Percentiles rank a stretch among this genome's conserved stretches.
Conservation (phyloP, 64 coral and sea anemone species). For the Pocillopora damicornis region DNA sequence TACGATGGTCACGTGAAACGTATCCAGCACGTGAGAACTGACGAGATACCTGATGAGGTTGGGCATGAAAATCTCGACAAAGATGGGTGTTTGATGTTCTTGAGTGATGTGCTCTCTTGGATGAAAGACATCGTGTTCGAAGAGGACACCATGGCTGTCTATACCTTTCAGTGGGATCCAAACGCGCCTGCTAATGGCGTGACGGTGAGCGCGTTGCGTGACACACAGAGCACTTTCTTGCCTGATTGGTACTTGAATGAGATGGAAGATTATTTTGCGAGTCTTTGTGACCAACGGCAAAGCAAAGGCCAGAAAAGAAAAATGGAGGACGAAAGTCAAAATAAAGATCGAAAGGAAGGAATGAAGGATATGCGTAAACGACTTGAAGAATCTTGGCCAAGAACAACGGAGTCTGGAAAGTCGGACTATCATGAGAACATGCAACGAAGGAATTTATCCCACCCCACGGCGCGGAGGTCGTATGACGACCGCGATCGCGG, state of each 20-base stretch:
- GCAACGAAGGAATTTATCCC: too few species aligned
- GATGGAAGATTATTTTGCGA: slow-evolving; percentile 15
- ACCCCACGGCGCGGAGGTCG: too few species aligned
- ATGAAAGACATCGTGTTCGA: not conserved
- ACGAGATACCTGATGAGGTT: slow-evolving; percentile 8
- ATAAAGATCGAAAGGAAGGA: not conserved
- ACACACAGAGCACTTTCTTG: not conserved
- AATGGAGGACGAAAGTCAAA: not conserved
- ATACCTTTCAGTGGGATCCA: slow-evolving; percentile 20
- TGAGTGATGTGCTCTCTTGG: slow-evolving; percentile 19
- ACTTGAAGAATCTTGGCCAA: slow-evolving; percentile 25
- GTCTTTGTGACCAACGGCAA: not conserved
- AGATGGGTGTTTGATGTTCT: slow-evolving; percentile 16
- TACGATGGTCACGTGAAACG: slow-evolving; percentile 37
- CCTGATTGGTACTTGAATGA: slow-evolving; percentile 22
- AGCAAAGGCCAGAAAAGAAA: not conserved
- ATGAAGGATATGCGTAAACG: not conserved
- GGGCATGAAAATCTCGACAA: slow-evolving; percentile 29
- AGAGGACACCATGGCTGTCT: not conserved
- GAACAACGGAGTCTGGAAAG: not conserved
- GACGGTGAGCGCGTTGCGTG: not conserved
- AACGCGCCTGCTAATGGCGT: not conserved
- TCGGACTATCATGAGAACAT: too few species aligned
- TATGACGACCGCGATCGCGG: too few species aligned
- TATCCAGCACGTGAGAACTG: not conserved